Base-by-base conservation (phyloP, 37 sponge, comb jelly and placozoan species). In the Hormiphora californensis region DNA sequence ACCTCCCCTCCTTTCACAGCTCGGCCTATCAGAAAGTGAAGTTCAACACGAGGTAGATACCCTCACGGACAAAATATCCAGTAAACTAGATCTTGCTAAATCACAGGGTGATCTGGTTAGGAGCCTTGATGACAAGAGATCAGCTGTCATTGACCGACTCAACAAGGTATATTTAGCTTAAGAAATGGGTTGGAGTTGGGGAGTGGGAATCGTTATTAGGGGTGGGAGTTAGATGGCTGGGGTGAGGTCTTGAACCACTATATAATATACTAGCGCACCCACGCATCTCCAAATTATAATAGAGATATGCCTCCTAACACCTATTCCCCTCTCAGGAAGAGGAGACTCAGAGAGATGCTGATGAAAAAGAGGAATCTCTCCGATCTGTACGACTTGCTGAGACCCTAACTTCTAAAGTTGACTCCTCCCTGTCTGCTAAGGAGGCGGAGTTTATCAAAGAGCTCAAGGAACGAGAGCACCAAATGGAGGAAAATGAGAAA, bases 1-100 rank as follows among this genome's bases (percentile, higher is more conserved):
- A n/a, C n/a, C n/a, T n/a, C n/a, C n/a, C n/a, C n/a, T n/a, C n/a
- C 51, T 46, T 46, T 12, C 51, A 15, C 27, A 59, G 62, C 11
- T 59, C 62, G 62, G 62, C 11, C 62, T 59, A 5, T 59, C 62
- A n/a, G 62, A 59, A 11, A 59, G 62, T 22, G 62, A 59, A 23
- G 62, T 59, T 11, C 11, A 23, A 27, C n/a, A 59, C 25, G 62
- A 59, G n/a, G 62, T 59, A 59, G n/a, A 11, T 27, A 27, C 62
- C n/a, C 62, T 59, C 62, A 23, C 62, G 5, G 62, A 59, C 62
- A 59, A 59, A 27, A 59, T 59, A 59, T 7, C 21, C 7, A 59
- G 62, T 59, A 5, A 59, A 27, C 21, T 59, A 27, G 62, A 59
- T 22, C 27, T 59, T 7, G n/a, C 11, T 21, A 27, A 59, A 7